These are phyloP conservation scores for Trissoscelio sp. DNA, from an alignment of 2,888 invertebrate genomes.

Conservation along the genomic window DNA sequence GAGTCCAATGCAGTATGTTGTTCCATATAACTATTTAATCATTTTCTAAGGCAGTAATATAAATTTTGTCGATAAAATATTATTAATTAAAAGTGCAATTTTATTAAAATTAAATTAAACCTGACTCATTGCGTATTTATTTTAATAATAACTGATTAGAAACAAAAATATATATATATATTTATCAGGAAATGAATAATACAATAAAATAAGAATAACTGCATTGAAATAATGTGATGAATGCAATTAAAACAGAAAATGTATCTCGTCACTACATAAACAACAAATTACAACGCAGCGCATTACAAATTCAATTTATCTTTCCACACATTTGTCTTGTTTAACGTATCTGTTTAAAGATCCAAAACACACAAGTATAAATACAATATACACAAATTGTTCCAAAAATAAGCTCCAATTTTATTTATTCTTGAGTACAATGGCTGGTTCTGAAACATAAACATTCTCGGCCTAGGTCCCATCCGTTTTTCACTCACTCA, in stretches of 20 bases:
- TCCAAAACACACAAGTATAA: slow-evolving; percentile 25
- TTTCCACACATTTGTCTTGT: slow-evolving; percentile 30
- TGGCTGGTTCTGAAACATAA: background rate
- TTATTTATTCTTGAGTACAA: slow-evolving; percentile 9
- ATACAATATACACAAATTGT: slow-evolving; percentile 12
- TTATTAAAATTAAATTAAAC: too few relatives aligned
- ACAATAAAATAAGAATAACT: too few relatives aligned
- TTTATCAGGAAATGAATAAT: too few relatives aligned
- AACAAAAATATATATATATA: too few relatives aligned
- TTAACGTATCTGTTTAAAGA: slow-evolving; percentile 36
- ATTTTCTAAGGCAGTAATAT: too few relatives aligned
- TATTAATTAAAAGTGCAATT: too few relatives aligned
- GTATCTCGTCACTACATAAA: slow-evolving; percentile 22
- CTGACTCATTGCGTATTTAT: too few relatives aligned
- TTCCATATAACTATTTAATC: too few relatives aligned
- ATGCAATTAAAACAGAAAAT: slow-evolving; percentile 2
- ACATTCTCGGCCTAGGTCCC: background rate
- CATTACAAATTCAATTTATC: slow-evolving; percentile 18
- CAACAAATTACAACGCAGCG: slow-evolving; percentile 25
- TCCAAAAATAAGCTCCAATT: slow-evolving; percentile 17
- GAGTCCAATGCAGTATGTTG: too few relatives aligned
- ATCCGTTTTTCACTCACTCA: slow-evolving; percentile 16
- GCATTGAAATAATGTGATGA: too few relatives aligned
- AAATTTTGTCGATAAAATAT: too few relatives aligned
- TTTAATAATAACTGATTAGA: too few relatives aligned